phyloP scores from a whole-genome alignment of 2,113 vertebrate genomes.

The Neodontobutis hainanensis region DNA sequence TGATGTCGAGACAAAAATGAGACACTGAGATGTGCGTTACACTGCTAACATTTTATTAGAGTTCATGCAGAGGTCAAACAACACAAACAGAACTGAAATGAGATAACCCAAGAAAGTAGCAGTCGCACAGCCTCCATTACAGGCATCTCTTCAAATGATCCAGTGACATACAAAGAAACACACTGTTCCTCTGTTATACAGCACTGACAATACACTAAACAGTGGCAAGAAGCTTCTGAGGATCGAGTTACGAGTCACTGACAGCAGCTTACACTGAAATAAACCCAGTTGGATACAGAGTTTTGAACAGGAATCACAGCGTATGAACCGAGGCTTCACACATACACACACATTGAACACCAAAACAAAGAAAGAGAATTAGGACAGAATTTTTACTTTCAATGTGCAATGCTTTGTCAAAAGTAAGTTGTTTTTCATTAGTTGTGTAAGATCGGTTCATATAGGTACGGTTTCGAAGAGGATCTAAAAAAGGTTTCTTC shows the following conservation, averaged over 20 bases:
- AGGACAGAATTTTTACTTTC: constrained; percentile 33
- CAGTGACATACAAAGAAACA: constrained; percentile 28
- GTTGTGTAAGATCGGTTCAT: constrained; percentile 1
- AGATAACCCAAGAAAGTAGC: constrained; percentile 74
- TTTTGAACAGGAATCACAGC: constrained; percentile 28
- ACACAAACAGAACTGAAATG: constrained; percentile 75
- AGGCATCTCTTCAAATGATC: constrained; percentile 25
- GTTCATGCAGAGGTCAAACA: constrained; percentile 90
- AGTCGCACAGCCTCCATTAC: constrained; percentile 51
- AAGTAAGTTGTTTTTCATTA: constrained; percentile 9
- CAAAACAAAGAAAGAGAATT: constrained; percentile 33
- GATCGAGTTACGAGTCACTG: constrained; percentile 31
- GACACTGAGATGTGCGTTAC: constrained; percentile 51
- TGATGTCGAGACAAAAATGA: neutral
- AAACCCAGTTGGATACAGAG: constrained; percentile 20
- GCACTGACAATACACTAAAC: constrained; percentile 23
- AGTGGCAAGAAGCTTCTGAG: neutral
- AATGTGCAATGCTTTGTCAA: constrained; percentile 50
- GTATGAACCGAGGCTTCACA: constrained; percentile 31
- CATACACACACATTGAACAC: constrained; percentile 39
- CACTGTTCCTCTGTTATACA: constrained; percentile 23
- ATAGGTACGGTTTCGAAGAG: neutral
- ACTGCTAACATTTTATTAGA: constrained; percentile 84
- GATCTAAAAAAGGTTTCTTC: constrained; percentile 30
- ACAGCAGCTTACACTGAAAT: constrained; percentile 38